Evolutionary conservation across 2,113 vertebrate genomes (phyloP), one percentile per base, ranked within the genome.

Genomic region (Trogon melanurus): DNA sequence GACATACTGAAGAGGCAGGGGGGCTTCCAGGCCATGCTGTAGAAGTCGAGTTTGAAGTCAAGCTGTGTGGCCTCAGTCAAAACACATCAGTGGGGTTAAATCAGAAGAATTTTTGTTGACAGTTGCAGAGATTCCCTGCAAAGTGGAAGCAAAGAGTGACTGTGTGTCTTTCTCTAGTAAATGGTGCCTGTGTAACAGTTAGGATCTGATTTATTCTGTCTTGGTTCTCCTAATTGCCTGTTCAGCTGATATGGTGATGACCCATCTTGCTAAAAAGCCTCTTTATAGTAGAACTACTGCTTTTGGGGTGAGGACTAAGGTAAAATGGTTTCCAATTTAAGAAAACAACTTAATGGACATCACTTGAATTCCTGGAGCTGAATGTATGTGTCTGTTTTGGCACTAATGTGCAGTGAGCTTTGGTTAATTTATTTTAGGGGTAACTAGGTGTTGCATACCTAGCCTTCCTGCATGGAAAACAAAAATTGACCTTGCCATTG

Each of bases 111-210:
- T 72, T 81, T 30, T 85, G 11, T 56, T 82, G 72, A 12, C 16
- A 1, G 2, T 64, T 82, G 34, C 34, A 57, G 67, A 72, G 45
- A 25, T 70, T 65, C 3, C 23, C 27, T 54, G 23, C 0, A 0
- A 67, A 79, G 16, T 17, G 45, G 47, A 89, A 65, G 45, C 21
- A 44, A 53, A 75, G 54, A 44, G 9, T 3, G 3, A 3, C 26
- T 41, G 11, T 22, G 5, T 79, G 36, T 66, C 32, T 87, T 70
- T 62, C 44, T 44, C 6, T 48, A 36, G n/a, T 60, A 47, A 64
- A 27, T 16, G 16, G 20, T 71, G 34, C 15, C 25, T 47, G 10
- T 64, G 0, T 81, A 53, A 38, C 36, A 75, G 20, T n/a, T 53
- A 34, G 36, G 38, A 53, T 87, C n/a, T 79, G 45, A 48, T 32